Percentiles rank a stretch among this genome's conserved stretches.
Evolutionary conservation across 2,797 vertebrate species (phyloP).

Genomic region (Taenioides sp.): DNA sequence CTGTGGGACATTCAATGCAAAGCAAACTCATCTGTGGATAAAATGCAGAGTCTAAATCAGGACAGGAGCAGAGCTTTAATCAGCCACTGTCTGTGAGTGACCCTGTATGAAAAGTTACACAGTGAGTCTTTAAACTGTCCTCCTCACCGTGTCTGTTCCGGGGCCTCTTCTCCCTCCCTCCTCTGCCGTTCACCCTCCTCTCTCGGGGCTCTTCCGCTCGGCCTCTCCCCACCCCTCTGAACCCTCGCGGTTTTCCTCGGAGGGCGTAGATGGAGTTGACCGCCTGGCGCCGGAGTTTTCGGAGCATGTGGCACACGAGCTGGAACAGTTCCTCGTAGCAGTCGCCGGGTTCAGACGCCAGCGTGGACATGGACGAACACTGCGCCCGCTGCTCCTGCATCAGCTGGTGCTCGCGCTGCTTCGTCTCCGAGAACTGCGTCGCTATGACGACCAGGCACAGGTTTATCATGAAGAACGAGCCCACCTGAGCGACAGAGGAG

Average conservation of each 20-base stretch:
- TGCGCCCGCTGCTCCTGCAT: slow-evolving; percentile 94
- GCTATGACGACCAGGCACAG: slow-evolving; percentile 97
- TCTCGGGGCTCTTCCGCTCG: slow-evolving; percentile 35
- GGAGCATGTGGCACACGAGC: slow-evolving; percentile 88
- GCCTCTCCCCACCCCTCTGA: slow-evolving; percentile 49
- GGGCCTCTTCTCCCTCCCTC: slow-evolving; percentile 34
- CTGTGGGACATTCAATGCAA: too few relatives aligned
- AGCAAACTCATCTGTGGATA: too few relatives aligned
- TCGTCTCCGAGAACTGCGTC: slow-evolving; percentile 97
- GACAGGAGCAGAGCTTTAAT: too few relatives aligned
- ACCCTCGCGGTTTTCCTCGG: slow-evolving; percentile 66
- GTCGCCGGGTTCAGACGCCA: slow-evolving; percentile 91
- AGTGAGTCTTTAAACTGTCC: too few relatives aligned
- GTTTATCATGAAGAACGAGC: slow-evolving; percentile 99
- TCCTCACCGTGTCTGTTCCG: slow-evolving; percentile 37
- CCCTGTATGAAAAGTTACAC: too few relatives aligned
- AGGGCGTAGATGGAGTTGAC: slow-evolving; percentile 81
- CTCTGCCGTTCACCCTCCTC: slow-evolving; percentile 52
- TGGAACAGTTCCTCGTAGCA: slow-evolving; percentile 96
- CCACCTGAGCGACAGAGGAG: slow-evolving; percentile 54
- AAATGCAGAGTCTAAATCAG: too few relatives aligned
- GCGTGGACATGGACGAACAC: slow-evolving; percentile 90
- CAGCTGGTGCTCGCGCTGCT: slow-evolving; percentile 95
- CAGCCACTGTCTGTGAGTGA: too few relatives aligned
- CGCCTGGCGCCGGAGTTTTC: slow-evolving; percentile 84